These are phyloP conservation scores for Caenorhabditis sp. DNA, from an alignment of 2,888 invertebrate species.

Conservation along the genomic window DNA sequence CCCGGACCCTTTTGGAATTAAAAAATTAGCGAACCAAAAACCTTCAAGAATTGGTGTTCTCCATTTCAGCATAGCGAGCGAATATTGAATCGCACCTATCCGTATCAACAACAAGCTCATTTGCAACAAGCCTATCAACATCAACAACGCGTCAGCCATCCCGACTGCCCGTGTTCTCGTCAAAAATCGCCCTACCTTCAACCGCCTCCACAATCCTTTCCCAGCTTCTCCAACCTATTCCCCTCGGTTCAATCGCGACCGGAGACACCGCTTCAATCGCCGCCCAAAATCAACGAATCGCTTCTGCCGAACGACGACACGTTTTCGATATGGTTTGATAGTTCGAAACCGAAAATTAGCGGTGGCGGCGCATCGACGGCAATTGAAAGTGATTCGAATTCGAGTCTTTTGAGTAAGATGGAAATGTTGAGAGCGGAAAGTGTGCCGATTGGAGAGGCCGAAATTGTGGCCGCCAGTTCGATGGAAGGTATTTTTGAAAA, in stretches of 20 bases:
- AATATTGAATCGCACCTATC: too few relatives aligned
- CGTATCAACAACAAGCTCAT: not conserved
- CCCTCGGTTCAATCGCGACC: not conserved
- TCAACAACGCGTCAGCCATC: constrained; percentile 8
- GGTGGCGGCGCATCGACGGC: too few relatives aligned
- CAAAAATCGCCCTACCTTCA: not conserved
- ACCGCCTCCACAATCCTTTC: not conserved
- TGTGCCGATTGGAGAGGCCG: not conserved
- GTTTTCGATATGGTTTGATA: constrained; percentile 39
- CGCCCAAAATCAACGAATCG: constrained; percentile 27
- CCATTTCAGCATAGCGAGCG: not conserved
- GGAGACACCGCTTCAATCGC: constrained; percentile 4
- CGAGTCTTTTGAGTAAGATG: constrained; percentile 27
- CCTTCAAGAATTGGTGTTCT: too few relatives aligned
- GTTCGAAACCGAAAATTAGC: constrained; percentile 17
- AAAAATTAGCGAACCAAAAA: too few relatives aligned
- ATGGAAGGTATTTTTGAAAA: not conserved
- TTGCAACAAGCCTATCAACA: not conserved
- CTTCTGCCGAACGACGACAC: constrained; percentile 26
- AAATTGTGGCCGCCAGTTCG: not conserved
- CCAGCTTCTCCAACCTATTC: not conserved
- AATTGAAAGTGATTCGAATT: not conserved
- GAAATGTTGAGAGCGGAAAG: constrained; percentile 7
- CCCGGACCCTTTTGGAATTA: too few relatives aligned
- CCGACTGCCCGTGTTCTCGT: not conserved